Evolutionary conservation across 2,797 vertebrate species (phyloP).

Genomic region (Ciconia nigra): DNA sequence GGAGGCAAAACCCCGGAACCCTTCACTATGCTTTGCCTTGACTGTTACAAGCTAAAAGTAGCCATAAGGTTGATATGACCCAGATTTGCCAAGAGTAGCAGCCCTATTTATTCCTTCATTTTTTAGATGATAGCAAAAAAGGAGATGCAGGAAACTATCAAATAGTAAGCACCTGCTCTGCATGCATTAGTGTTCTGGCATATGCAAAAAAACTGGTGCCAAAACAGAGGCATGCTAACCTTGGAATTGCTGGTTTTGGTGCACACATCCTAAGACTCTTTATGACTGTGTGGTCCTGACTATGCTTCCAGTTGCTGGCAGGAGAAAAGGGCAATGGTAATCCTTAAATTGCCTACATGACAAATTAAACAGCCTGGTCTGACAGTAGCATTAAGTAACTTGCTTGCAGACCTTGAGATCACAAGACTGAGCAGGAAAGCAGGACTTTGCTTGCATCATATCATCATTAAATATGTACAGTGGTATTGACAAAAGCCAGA

Average conservation of each 20-base stretch:
- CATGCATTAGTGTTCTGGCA: background rate
- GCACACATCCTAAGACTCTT: background rate
- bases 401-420: background rate
- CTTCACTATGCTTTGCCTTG: background rate
- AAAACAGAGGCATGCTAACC: background rate
- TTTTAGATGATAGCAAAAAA: background rate
- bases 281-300: background rate
- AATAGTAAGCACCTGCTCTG: background rate
- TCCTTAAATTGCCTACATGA: background rate
- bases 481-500: conserved; percentile 25
- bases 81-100: background rate
- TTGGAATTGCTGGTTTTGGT: background rate
- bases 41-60: background rate
- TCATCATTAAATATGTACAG: background rate
- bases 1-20: background rate
- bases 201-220: background rate
- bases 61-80: background rate
- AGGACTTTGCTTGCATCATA: background rate
- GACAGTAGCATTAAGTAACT: background rate
- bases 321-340: background rate
- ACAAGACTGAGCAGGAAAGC: background rate
- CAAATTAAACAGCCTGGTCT: background rate
- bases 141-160: background rate
- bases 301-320: background rate
- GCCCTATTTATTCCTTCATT: background rate